Percentiles rank a stretch among this genome's conserved stretches.
phyloP scores from a whole-genome alignment of 2,797 vertebrate species.

The Chrysocyon brachyurus region DNA sequence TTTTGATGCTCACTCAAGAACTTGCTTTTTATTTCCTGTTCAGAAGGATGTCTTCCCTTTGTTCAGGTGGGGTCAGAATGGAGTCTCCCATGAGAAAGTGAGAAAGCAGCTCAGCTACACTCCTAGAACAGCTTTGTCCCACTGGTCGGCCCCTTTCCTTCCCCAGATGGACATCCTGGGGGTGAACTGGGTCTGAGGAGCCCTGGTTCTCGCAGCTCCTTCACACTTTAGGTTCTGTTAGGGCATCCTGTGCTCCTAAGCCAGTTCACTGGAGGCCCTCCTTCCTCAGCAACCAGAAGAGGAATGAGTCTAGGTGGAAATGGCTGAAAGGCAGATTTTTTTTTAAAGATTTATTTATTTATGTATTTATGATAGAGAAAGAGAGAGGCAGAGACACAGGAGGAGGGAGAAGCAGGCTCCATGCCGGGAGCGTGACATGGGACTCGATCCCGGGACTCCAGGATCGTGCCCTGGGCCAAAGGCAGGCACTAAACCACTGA shows the following conservation, averaged over 20 bases:
- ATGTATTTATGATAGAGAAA: too few relatives aligned
- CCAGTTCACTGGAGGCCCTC: not conserved
- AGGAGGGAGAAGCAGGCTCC: too few relatives aligned
- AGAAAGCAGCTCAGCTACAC: not conserved
- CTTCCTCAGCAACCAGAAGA: not conserved
- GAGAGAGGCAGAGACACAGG: too few relatives aligned
- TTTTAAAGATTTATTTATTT: not conserved
- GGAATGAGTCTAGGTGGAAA: not conserved
- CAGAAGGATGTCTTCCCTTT: slow-evolving; percentile 22
- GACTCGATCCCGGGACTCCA: too few relatives aligned
- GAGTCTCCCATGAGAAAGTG: slow-evolving; percentile 21
- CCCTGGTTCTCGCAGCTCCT: not conserved
- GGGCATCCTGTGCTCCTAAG: not conserved
- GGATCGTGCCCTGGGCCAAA: too few relatives aligned
- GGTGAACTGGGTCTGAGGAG: not conserved
- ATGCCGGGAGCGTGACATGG: too few relatives aligned
- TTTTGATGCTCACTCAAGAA: not conserved
- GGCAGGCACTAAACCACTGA: too few relatives aligned
- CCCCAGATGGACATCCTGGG: not conserved
- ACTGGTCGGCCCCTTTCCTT: not conserved
- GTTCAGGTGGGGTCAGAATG: not conserved
- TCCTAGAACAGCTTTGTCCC: not conserved
- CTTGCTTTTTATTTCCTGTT: slow-evolving; percentile 51
- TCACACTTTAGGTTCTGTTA: not conserved
- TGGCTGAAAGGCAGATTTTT: slow-evolving; percentile 6